Percentiles rank a stretch among this genome's conserved stretches.
These are phyloP conservation scores for Netelia inedita DNA, from an alignment of 2,888 invertebrate species.

Conservation along the genomic window DNA sequence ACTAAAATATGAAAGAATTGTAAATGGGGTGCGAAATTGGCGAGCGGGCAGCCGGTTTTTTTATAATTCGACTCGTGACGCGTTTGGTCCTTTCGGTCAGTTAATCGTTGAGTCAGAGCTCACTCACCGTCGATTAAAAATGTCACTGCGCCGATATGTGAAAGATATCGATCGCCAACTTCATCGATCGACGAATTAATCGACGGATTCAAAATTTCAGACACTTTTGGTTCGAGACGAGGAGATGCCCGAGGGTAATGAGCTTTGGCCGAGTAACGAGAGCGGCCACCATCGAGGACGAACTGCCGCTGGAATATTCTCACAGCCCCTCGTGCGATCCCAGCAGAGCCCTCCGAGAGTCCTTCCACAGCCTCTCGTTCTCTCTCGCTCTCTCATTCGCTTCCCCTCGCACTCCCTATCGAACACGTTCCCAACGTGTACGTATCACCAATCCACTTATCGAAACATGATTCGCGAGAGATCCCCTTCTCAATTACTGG, in stretches of 20 bases:
- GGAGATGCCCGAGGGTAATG: neutral
- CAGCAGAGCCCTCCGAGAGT: neutral
- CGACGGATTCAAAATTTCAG: neutral
- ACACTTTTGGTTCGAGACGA: neutral
- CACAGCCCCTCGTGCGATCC: constrained; percentile 11
- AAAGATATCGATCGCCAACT: neutral
- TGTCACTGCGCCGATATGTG: neutral
- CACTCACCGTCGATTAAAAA: neutral
- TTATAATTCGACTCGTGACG: neutral
- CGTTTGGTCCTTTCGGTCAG: neutral
- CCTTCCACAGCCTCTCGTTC: neutral
- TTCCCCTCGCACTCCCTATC: neutral
- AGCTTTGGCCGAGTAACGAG: constrained; percentile 5
- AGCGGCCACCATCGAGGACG: constrained; percentile 26
- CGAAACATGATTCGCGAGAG: neutral
- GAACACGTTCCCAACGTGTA: neutral
- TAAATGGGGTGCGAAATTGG: too few relatives aligned
- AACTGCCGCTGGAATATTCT: constrained; percentile 24
- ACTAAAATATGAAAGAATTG: too few relatives aligned
- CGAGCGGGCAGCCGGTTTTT: too few relatives aligned
- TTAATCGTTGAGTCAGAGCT: neutral
- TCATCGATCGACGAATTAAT: neutral
- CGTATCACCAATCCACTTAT: neutral
- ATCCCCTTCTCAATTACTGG: neutral
- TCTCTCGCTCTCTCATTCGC: neutral